phyloP scores from a whole-genome alignment of 37 sponge, comb jelly and placozoan species.

The Theonella swinhoei region DNA sequence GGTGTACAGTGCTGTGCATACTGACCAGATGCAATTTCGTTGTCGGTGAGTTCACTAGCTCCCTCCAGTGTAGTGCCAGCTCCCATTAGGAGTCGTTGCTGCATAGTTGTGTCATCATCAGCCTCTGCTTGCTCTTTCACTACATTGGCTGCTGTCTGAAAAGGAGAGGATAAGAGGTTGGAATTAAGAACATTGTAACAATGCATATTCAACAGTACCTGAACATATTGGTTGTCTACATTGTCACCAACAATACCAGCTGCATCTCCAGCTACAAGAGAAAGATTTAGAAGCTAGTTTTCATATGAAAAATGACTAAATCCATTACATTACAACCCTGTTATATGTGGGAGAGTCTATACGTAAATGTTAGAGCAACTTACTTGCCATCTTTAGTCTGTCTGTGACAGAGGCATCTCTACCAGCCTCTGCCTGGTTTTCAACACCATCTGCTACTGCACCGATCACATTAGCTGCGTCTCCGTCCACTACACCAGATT shows the following conservation, averaged over 20 bases:
- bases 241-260: slow-evolving; percentile 54
- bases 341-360: too few relatives aligned
- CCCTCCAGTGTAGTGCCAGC: slow-evolving; percentile 35
- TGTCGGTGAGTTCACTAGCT: slow-evolving; percentile 40
- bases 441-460: slow-evolving; percentile 44
- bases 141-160: slow-evolving; percentile 20
- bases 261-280: slow-evolving; percentile 49
- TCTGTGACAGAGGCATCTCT: slow-evolving; percentile 51
- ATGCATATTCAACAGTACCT: too few relatives aligned
- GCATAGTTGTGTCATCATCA: slow-evolving; percentile 53
- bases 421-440: slow-evolving; percentile 66
- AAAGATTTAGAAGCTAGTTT: too few relatives aligned
- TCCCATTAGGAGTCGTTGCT: slow-evolving; percentile 50
- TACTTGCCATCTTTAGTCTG: slow-evolving; percentile 70
- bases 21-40: slow-evolving; percentile 59
- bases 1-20: too few relatives aligned
- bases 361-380: too few relatives aligned
- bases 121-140: slow-evolving; percentile 65
- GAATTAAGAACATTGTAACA: too few relatives aligned
- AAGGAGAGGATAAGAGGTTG: background rate
- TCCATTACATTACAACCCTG: too few relatives aligned
- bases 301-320: too few relatives aligned
- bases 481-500: slow-evolving; percentile 29
- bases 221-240: slow-evolving; percentile 59
- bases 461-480: slow-evolving; percentile 6